Evolutionary conservation across 2,113 vertebrate genomes (phyloP).

Genomic region (Natator depressus): DNA sequence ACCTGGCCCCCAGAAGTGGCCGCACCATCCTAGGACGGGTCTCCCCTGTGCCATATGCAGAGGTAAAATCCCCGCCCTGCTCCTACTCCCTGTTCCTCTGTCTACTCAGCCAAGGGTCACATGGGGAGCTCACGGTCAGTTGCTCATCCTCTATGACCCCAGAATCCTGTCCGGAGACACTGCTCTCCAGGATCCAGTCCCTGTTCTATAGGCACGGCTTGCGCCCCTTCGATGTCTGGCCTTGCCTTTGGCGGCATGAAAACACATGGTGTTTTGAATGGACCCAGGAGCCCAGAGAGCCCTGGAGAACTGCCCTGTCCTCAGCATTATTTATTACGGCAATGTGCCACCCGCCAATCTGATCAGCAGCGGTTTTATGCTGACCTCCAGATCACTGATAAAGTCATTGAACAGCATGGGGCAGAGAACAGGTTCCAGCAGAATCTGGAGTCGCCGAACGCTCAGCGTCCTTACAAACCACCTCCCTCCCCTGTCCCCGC

Average conservation of each 20-base stretch:
- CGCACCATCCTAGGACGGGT: neutral
- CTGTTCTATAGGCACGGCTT: neutral
- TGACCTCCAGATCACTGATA: neutral
- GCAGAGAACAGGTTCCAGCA: neutral
- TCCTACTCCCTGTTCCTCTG: neutral
- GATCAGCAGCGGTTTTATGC: neutral
- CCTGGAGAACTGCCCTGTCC: neutral
- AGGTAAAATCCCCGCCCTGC: neutral
- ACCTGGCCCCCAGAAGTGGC: neutral
- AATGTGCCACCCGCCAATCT: neutral
- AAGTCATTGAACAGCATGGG: neutral
- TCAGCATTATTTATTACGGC: neutral
- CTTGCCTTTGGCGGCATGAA: neutral
- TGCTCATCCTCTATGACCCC: neutral
- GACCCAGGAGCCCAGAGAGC: neutral
- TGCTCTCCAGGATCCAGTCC: neutral
- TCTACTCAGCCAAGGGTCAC: neutral
- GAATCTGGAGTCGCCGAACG: neutral
- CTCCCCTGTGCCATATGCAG: neutral
- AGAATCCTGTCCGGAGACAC: neutral
- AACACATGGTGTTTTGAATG: neutral
- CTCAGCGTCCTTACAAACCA: neutral
- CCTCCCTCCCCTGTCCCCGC: too few relatives aligned
- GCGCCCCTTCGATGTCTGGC: neutral
- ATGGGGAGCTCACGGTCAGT: neutral